Conservation (phyloP, 2,797 vertebrate species). For the Gallinago nigripennis region DNA sequence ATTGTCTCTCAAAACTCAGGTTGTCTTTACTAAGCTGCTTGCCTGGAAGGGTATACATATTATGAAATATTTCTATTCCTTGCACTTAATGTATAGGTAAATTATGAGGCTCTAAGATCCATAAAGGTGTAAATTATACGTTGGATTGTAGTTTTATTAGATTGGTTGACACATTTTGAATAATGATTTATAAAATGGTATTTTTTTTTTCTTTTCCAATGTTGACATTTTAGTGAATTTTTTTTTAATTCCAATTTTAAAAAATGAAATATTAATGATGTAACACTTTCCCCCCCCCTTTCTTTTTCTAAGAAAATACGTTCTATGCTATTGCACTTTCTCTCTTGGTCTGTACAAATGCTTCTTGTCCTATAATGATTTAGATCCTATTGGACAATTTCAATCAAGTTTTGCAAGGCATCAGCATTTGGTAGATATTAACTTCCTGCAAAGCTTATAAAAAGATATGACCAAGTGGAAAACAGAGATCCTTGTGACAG, state of each 20-base stretch:
- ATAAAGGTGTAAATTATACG: not conserved
- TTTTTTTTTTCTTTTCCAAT: not conserved
- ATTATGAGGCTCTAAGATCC: not conserved
- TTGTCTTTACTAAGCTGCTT: conserved; percentile 21
- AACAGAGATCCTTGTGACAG: not conserved
- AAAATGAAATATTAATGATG: not conserved
- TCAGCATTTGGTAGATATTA: not conserved
- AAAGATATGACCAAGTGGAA: not conserved
- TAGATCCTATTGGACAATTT: not conserved
- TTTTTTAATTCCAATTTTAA: not conserved
- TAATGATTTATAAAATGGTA: not conserved
- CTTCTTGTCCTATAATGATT: not conserved
- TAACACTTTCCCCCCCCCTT: accelerated
- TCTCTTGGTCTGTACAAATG: not conserved
- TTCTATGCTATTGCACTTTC: not conserved
- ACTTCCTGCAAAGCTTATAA: not conserved
- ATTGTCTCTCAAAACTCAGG: not conserved
- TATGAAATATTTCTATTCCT: conserved; percentile 33
- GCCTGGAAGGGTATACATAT: not conserved
- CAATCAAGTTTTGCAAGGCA: not conserved
- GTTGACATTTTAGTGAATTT: not conserved
- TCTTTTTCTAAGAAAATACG: not conserved
- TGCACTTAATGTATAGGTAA: not conserved
- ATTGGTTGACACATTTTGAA: not conserved
- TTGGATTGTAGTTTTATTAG: not conserved